Evolutionary conservation across 2,888 invertebrate species (phyloP).

Genomic region (Sinotaia quadrata): DNA sequence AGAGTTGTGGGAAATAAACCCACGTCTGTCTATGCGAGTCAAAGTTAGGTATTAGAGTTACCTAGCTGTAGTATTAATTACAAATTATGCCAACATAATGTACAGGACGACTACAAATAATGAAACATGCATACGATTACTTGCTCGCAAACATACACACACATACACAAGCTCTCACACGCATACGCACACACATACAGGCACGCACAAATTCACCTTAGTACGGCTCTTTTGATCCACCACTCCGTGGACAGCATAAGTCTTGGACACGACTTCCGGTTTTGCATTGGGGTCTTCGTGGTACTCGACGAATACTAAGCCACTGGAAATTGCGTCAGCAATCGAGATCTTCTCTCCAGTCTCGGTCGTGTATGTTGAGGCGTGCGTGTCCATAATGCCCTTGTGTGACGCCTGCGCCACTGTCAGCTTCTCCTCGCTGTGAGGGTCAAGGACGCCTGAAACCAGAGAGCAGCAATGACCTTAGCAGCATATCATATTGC

Average conservation of each 20-base stretch:
- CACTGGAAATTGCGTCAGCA: slow-evolving; percentile 61
- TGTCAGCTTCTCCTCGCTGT: slow-evolving; percentile 46
- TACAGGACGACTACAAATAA: no score
- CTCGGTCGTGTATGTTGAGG: slow-evolving; percentile 51
- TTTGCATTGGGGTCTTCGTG: slow-evolving; percentile 34
- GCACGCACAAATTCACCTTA: slow-evolving; percentile 46
- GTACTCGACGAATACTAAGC: slow-evolving; percentile 61
- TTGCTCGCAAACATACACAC: no score
- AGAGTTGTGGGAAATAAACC: no score
- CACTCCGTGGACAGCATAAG: slow-evolving; percentile 68
- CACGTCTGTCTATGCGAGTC: no score
- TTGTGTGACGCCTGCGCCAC: slow-evolving; percentile 49
- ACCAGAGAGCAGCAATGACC: background rate
- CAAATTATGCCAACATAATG: no score
- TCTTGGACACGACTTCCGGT: slow-evolving; percentile 59
- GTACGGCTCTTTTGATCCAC: slow-evolving; percentile 58
- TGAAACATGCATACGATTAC: no score
- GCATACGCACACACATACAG: no score
- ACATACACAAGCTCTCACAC: no score
- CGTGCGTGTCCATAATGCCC: slow-evolving; percentile 52
- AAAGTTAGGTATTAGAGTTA: no score
- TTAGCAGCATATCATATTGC: no score
- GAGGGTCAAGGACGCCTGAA: slow-evolving; percentile 49
- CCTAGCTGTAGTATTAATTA: no score
- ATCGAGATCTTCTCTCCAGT: slow-evolving; percentile 55